Conservation (phyloP, 2,797 vertebrate species). For the Halcyon badia region DNA sequence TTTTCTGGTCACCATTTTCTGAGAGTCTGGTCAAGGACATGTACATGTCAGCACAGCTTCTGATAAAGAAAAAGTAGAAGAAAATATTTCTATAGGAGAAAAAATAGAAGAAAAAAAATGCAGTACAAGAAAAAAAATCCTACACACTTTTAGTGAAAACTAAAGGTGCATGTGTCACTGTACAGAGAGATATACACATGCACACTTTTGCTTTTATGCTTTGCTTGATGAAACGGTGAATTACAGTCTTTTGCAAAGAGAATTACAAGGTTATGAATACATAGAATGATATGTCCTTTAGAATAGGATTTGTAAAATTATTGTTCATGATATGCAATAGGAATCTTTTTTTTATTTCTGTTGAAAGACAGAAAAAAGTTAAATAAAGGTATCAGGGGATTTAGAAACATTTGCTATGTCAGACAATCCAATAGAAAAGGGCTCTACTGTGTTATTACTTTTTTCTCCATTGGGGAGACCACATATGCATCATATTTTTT, state of each 20-base stretch:
- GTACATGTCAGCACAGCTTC: neutral
- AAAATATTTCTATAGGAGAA: neutral
- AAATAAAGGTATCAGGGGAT: neutral
- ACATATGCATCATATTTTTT: neutral
- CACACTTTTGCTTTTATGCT: neutral
- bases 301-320: neutral
- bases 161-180: neutral
- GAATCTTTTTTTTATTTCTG: neutral
- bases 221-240: neutral
- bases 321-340: neutral
- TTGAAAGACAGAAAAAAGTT: neutral
- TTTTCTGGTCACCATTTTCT: neutral
- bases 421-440: constrained; percentile 43
- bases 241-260: neutral
- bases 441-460: constrained; percentile 6
- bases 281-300: neutral
- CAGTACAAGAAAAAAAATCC: neutral
- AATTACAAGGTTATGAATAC: neutral
- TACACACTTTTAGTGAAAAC: neutral
- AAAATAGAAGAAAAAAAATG: neutral
- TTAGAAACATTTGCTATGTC: constrained; percentile 15
- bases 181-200: fast-evolving
- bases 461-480: neutral
- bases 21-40: neutral
- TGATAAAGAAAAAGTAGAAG: neutral